phyloP scores from a whole-genome alignment of 2,888 invertebrate species.

The Nomada ruficornis region DNA sequence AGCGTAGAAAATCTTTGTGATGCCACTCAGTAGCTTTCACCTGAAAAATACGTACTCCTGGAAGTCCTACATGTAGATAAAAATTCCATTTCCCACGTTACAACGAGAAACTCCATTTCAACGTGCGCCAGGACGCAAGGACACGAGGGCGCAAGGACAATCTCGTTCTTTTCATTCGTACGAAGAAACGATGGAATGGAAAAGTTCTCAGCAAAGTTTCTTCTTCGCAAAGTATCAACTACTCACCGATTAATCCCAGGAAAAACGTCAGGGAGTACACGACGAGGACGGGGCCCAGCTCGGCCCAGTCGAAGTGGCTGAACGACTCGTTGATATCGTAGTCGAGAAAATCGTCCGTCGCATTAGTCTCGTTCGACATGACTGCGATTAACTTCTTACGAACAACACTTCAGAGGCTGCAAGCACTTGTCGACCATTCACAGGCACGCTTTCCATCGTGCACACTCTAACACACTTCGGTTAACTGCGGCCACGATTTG shows the following conservation, averaged over 20 bases:
- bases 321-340: constrained; percentile 85
- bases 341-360: constrained; percentile 79
- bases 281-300: constrained; percentile 86
- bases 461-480: not conserved
- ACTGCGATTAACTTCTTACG: constrained; percentile 40
- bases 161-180: no score
- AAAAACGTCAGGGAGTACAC: constrained; percentile 87
- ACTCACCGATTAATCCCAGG: constrained; percentile 87
- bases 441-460: constrained; percentile 35
- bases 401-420: constrained; percentile 33
- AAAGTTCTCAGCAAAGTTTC: not conserved
- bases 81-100: no score
- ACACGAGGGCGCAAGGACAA: no score
- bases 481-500: constrained; percentile 8
- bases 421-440: constrained; percentile 32
- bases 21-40: no score
- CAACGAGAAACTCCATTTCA: no score
- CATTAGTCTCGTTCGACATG: constrained; percentile 72
- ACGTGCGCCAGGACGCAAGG: no score
- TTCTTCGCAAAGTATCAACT: not conserved
- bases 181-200: not conserved
- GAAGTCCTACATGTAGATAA: no score
- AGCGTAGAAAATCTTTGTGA: no score
- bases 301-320: constrained; percentile 85
- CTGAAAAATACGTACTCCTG: no score